Evolutionary conservation across 2,113 vertebrate species (phyloP).

Genomic region (Lepisosteus osseus): DNA sequence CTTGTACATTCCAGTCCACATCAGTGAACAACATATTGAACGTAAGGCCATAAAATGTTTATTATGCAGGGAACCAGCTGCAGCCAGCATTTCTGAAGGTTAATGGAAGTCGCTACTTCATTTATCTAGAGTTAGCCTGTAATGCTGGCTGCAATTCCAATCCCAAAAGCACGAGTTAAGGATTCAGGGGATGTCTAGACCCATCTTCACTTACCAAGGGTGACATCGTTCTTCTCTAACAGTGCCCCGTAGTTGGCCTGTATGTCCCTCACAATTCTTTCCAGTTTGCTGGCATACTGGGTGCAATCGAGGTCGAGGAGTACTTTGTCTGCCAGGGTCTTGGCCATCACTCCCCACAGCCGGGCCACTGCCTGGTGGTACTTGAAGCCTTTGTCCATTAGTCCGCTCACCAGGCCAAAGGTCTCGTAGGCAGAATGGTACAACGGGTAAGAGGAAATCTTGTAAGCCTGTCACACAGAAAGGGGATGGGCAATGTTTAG

Average conservation of each 20-base stretch:
- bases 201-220: conserved; percentile 13
- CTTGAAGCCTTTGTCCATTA: conserved; percentile 26
- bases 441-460: conserved; percentile 26
- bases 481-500: background rate
- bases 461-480: conserved; percentile 9
- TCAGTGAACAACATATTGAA: no score
- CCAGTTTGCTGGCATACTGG: conserved; percentile 17
- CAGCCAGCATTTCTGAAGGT: no score
- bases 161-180: background rate
- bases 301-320: conserved; percentile 24
- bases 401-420: conserved; percentile 20
- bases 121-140: no score
- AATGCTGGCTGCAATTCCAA: no score
- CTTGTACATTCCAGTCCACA: no score
- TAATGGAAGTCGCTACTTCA: no score
- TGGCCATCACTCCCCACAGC: conserved; percentile 25
- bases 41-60: no score
- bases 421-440: conserved; percentile 32
- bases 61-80: no score
- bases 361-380: conserved; percentile 28
- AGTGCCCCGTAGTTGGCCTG: conserved; percentile 12
- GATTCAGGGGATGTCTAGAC: background rate
- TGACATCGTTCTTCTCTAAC: conserved; percentile 11
- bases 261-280: conserved; percentile 15
- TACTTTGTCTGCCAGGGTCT: conserved; percentile 18